These are phyloP conservation scores for Engystomops pustulosus DNA, from an alignment of 2,113 vertebrate species.

Conservation along the genomic window DNA sequence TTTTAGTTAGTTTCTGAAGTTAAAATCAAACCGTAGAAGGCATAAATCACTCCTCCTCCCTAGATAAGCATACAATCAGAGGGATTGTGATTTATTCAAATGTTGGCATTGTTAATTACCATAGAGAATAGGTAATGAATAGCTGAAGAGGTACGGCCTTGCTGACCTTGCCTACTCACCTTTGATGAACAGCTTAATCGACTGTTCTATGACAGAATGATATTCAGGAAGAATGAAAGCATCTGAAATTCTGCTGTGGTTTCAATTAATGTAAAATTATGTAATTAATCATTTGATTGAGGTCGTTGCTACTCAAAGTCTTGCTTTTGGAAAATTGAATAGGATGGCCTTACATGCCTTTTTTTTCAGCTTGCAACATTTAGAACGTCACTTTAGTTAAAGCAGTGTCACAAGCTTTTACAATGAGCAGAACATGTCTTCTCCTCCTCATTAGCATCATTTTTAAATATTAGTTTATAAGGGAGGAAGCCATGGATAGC, in stretches of 20 bases:
- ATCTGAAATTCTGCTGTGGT: slow-evolving; percentile 86
- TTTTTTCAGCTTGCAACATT: neutral
- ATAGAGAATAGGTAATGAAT: slow-evolving; percentile 75
- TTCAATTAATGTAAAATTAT: slow-evolving; percentile 94
- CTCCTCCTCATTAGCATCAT: no score
- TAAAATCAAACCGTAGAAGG: slow-evolving; percentile 28
- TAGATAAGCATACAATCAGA: slow-evolving; percentile 75
- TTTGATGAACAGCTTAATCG: slow-evolving; percentile 81
- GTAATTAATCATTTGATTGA: slow-evolving; percentile 93
- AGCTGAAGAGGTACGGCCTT: slow-evolving; percentile 72
- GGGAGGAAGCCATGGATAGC: no score
- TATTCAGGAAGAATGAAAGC: slow-evolving; percentile 87
- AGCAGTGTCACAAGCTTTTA: no score
- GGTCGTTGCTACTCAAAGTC: slow-evolving; percentile 64
- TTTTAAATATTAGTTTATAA: no score
- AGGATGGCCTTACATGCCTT: neutral
- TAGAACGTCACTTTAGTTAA: neutral
- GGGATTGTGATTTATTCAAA: slow-evolving; percentile 81
- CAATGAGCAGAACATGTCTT: no score
- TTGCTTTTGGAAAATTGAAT: slow-evolving; percentile 38
- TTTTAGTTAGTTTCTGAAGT: slow-evolving; percentile 19
- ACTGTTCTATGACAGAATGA: slow-evolving; percentile 80
- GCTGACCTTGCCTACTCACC: slow-evolving; percentile 82
- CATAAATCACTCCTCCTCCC: slow-evolving; percentile 52
- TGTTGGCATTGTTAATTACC: slow-evolving; percentile 78